These are phyloP conservation scores for Augochlorella aurata DNA, from an alignment of 2,888 invertebrate genomes.

Conservation along the genomic window DNA sequence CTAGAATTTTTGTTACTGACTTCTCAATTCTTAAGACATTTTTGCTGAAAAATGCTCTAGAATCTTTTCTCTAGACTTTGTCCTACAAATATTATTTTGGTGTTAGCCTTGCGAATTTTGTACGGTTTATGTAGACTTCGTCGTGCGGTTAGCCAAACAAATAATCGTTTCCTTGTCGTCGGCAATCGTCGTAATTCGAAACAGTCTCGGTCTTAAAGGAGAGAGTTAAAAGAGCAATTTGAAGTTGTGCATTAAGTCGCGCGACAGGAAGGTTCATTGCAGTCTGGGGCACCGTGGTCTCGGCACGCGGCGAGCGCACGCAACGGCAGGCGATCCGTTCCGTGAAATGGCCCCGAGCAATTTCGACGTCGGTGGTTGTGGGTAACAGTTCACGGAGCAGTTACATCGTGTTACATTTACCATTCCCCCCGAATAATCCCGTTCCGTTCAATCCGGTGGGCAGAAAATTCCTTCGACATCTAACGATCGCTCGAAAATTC, in stretches of 20 bases:
- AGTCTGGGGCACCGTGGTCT: not conserved
- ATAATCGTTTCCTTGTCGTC: not conserved
- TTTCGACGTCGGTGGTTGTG: not conserved
- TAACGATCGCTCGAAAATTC: slow-evolving; percentile 4
- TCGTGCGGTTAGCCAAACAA: not conserved
- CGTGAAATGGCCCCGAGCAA: not conserved
- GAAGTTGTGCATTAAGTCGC: slow-evolving; percentile 9
- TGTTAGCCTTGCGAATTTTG: too few relatives aligned
- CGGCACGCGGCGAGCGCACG: not conserved
- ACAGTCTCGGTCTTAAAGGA: slow-evolving; percentile 13
- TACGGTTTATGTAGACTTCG: too few relatives aligned
- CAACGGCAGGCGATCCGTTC: not conserved
- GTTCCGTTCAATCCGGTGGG: not conserved
- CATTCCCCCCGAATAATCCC: not conserved
- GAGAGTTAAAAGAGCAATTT: not conserved
- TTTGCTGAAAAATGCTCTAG: not conserved
- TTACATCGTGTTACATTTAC: not conserved
- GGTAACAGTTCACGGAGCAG: not conserved
- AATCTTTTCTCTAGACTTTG: not conserved
- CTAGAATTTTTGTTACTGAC: too few relatives aligned
- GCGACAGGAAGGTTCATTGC: slow-evolving; percentile 2
- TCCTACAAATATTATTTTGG: too few relatives aligned
- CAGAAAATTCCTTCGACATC: not conserved
- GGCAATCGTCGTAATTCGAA: not conserved
- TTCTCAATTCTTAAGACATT: too few relatives aligned